Evolutionary conservation across 2,797 vertebrate genomes (phyloP), one percentile per base, ranked within the genome.

Genomic region (Hephaestus fuliginosus): DNA sequence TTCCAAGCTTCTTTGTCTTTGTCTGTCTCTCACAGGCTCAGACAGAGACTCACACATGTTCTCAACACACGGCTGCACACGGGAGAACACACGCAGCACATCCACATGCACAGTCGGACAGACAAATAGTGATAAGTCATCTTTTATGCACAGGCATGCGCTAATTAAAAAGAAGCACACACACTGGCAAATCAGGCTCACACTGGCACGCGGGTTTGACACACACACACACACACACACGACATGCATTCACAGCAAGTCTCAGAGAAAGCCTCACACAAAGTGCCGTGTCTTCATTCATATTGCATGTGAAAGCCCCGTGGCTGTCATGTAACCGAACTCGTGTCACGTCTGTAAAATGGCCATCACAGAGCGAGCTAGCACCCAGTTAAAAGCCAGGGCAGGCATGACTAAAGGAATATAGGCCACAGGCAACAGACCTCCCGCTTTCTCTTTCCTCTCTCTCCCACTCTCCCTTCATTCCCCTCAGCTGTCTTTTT

Each of bases 331-430:
- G 88, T 91, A 84, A 90, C 84, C 15, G 33, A 87, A 89, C 90
- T 83, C 80, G 78, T 91, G 89, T 88, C 89, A 85, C 77, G 77
- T 87, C 87, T 90, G 88, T 92, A 82, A 89, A 91, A 91, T 76
- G 75, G 80, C 87, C 90, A 80, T 88, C 85, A 72, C 66, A 84
- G 82, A 83, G 86, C 3, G 78, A 83, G 76, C 74, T 48, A 71
- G 88, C 65, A 62, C 70, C 80, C 78, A 67, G 80, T 87, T 90
- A 88, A 92, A 90, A 91, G 83, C 82, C 65, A 25, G 78, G 53
- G 81, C 85, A 86, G 84, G 78, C 89, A 75, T 88, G 80, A 91
- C 88, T 70, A 86, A 91, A 90, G 86, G 86, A 93, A 91, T 86
- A 82, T 89, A 88, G 87, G 90, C 92, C 89, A 89, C 89, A 74